Conservation (phyloP, 2,888 invertebrate genomes). For the Eurytoma adleriae region DNA sequence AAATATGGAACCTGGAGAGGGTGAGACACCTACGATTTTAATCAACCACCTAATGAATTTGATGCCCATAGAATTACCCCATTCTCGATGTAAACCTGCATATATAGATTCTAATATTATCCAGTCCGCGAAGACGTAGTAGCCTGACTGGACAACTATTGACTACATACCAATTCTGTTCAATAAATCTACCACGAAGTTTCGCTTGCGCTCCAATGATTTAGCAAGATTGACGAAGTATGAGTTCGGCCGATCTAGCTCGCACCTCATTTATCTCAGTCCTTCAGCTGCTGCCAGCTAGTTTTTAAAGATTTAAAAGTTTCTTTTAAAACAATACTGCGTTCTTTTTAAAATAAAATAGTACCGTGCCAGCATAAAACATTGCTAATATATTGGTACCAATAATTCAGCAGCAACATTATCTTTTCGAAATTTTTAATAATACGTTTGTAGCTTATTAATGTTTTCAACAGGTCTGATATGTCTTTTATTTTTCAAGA, state of each 20-base stretch:
- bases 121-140: background rate
- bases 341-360: no score
- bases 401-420: no score
- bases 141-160: background rate
- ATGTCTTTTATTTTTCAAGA: no score
- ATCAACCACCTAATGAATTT: constrained; percentile 97
- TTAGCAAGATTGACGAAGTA: background rate
- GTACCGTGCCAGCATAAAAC: no score
- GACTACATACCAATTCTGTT: background rate
- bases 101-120: background rate
- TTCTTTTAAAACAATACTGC: background rate
- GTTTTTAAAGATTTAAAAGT: no score
- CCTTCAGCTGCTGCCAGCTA: background rate
- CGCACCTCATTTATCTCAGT: background rate
- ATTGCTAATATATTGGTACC: no score
- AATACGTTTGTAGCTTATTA: no score
- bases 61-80: constrained; percentile 88
- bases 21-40: constrained; percentile 93
- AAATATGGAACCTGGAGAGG: constrained; percentile 96
- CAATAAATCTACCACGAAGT: background rate
- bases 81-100: constrained; percentile 82
- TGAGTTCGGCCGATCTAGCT: background rate
- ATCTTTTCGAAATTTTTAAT: no score
- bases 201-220: background rate
- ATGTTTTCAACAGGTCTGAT: no score